A percentile compares a stretch with the other conserved stretches of the same genome.
Evolutionary conservation across 2,888 invertebrate species (phyloP).

Genomic region (Lampropteryx suffumata): DNA sequence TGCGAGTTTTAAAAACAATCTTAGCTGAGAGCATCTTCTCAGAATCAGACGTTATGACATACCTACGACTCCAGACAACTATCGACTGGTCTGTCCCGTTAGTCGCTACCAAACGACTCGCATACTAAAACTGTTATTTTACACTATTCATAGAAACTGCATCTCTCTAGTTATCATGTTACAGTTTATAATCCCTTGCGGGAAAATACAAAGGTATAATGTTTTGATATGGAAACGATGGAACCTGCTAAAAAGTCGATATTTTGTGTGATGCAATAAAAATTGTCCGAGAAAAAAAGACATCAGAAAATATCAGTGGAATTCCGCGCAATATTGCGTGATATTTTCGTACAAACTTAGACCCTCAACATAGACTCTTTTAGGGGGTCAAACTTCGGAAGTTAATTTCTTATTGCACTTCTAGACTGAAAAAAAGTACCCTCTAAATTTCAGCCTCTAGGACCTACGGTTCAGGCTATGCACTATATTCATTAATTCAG

Average conservation of each 20-base stretch:
- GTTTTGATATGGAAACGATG: slow-evolving; percentile 4
- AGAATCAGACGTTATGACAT: slow-evolving; percentile 20
- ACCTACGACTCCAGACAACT: slow-evolving; percentile 44
- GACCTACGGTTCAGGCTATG: too few relatives aligned
- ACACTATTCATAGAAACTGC: slow-evolving; percentile 20
- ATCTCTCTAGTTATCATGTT: slow-evolving; percentile 1
- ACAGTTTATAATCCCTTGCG: slow-evolving; percentile 13
- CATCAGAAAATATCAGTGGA: too few relatives aligned
- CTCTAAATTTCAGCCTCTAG: too few relatives aligned
- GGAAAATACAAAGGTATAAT: neutral
- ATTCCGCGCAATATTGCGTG: too few relatives aligned
- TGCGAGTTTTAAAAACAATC: neutral
- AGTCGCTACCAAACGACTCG: slow-evolving; percentile 68
- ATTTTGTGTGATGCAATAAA: slow-evolving; percentile 1
- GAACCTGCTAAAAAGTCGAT: slow-evolving; percentile 6
- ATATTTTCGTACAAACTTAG: too few relatives aligned
- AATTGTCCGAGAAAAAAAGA: neutral
- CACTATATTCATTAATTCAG: too few relatives aligned
- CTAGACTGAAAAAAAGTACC: too few relatives aligned
- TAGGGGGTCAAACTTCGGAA: too few relatives aligned
- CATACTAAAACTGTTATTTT: slow-evolving; percentile 54
- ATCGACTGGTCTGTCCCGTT: slow-evolving; percentile 70
- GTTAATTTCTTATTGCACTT: too few relatives aligned
- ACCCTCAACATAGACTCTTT: too few relatives aligned
- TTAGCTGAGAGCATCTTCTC: slow-evolving; percentile 18